Percentiles rank a stretch among this genome's conserved stretches.
phyloP scores from a whole-genome alignment of 2,888 invertebrate species.

The Brassicogethes aeneus region DNA sequence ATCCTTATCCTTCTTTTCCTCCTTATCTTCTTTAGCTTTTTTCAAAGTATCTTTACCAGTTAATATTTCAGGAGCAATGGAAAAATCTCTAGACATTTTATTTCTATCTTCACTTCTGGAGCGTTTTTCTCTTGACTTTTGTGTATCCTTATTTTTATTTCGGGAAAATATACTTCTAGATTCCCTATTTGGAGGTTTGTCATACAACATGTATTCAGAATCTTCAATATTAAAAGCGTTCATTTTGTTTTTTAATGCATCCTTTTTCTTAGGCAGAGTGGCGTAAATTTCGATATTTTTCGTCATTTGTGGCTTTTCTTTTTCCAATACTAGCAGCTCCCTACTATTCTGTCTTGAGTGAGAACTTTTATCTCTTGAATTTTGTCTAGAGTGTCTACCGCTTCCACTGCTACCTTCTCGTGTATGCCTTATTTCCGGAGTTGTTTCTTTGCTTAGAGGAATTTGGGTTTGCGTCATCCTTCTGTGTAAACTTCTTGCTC shows the following conservation, averaged over 20 bases:
- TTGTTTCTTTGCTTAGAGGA: conserved; percentile 44
- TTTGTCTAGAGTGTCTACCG: conserved; percentile 64
- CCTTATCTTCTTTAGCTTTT: conserved; percentile 48
- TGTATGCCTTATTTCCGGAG: conserved; percentile 56
- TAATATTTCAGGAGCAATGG: conserved; percentile 48
- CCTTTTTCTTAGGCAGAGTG: conserved; percentile 81
- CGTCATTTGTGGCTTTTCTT: conserved; percentile 34
- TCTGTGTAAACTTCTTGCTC: conserved; percentile 76
- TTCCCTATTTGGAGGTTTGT: conserved; percentile 59
- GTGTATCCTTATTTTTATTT: conserved; percentile 57
- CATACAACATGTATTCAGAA: conserved; percentile 56
- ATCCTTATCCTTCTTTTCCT: conserved; percentile 58
- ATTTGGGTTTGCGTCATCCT: conserved; percentile 54
- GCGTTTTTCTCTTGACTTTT: conserved; percentile 64
- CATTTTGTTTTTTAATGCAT: conserved; percentile 53
- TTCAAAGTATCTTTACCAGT: conserved; percentile 30
- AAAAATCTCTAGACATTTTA: conserved; percentile 62
- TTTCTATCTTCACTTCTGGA: conserved; percentile 81
- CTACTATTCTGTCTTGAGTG: conserved; percentile 58
- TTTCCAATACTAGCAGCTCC: conserved; percentile 42
- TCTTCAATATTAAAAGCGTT: conserved; percentile 61
- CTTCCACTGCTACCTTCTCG: conserved; percentile 67
- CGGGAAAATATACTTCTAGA: conserved; percentile 59
- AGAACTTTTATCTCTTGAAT: conserved; percentile 56
- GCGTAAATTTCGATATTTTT: conserved; percentile 86